Evolutionary conservation across 2,113 vertebrate genomes (phyloP).

Genomic region (Parus major): DNA sequence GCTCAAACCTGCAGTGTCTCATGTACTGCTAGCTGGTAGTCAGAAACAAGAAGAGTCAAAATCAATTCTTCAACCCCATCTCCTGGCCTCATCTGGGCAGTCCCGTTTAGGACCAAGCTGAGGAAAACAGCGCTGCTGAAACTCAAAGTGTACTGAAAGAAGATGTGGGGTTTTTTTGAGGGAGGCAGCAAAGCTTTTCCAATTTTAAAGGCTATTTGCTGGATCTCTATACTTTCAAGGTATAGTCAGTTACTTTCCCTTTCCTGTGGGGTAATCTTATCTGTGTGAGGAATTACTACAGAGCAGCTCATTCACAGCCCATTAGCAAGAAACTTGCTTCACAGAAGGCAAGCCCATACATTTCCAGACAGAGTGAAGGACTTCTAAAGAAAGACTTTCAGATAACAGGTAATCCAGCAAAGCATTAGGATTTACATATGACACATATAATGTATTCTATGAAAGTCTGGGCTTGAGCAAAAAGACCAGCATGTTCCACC

Average conservation of each 20-base stretch:
- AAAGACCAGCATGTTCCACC: background rate
- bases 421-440: background rate
- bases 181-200: background rate
- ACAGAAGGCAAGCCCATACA: background rate
- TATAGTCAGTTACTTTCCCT: background rate
- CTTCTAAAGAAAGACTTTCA: background rate
- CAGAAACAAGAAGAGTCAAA: background rate
- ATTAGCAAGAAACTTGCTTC: background rate
- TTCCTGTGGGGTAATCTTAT: background rate
- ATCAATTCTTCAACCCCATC: constrained; percentile 14
- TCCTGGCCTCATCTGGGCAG: background rate
- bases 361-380: background rate
- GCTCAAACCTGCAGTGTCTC: background rate
- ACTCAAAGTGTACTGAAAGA: background rate
- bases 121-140: background rate
- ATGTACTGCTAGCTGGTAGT: background rate
- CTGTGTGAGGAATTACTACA: background rate
- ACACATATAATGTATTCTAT: fast-evolving
- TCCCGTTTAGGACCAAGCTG: background rate
- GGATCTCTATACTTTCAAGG: background rate
- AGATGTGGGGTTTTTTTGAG: background rate
- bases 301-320: background rate
- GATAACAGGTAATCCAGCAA: background rate
- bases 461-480: background rate
- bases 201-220: background rate